A percentile compares a stretch with the other conserved stretches of the same genome.
Evolutionary conservation across 2,113 vertebrate species (phyloP).

Genomic region (Dendrocopos noguchii): DNA sequence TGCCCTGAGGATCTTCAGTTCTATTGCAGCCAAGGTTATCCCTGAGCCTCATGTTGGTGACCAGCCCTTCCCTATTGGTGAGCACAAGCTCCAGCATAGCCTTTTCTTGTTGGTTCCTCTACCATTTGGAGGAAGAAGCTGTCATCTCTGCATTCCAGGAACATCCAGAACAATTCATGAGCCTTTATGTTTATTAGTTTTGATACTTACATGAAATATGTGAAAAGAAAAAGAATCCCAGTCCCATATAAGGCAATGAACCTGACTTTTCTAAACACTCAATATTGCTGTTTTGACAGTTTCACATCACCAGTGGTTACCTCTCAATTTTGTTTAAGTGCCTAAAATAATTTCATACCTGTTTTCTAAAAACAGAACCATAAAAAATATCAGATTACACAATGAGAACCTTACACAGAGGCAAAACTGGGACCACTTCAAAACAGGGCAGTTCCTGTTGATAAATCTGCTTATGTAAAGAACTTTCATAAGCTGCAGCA

Average conservation of each 20-base stretch:
- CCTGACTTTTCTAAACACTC: neutral
- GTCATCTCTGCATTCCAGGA: too few species aligned
- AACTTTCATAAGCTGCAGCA: neutral
- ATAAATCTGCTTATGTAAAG: neutral
- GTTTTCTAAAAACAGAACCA: neutral
- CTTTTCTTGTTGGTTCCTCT: too few species aligned
- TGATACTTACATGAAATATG: constrained; percentile 12
- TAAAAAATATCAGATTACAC: neutral
- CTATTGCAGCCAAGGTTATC: too few species aligned
- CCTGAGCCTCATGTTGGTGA: too few species aligned
- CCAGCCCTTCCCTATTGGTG: too few species aligned
- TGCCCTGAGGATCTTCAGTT: too few species aligned
- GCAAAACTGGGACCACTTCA: neutral
- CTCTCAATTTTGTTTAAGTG: neutral
- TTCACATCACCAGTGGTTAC: neutral
- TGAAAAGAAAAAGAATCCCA: neutral
- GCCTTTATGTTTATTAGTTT: constrained; percentile 22
- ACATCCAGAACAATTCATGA: neutral
- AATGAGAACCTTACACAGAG: neutral
- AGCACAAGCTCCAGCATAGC: too few species aligned
- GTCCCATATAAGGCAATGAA: neutral
- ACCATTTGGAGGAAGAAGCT: too few species aligned
- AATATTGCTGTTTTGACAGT: neutral
- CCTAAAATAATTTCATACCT: neutral
- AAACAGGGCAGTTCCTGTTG: neutral